phyloP scores from a whole-genome alignment of 2,888 invertebrate genomes.

The Lycia hirtaria region DNA sequence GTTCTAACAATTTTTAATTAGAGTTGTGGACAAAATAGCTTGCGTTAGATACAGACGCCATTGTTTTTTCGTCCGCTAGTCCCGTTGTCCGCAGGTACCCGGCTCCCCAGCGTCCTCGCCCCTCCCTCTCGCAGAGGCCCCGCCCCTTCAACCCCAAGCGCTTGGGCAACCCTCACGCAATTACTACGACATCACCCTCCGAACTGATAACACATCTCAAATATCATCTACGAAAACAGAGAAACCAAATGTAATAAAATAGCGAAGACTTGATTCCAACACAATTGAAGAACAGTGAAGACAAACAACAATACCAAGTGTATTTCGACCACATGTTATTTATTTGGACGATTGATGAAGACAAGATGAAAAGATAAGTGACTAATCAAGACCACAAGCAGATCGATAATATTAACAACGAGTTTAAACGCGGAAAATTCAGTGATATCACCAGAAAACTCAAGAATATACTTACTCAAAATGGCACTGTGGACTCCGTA shows the following conservation, averaged over 20 bases:
- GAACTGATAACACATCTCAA: constrained; percentile 29
- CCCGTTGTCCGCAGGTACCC: constrained; percentile 40
- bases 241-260: background rate
- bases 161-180: constrained; percentile 38
- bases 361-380: too few species aligned
- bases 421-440: too few species aligned
- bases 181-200: constrained; percentile 43
- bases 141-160: constrained; percentile 46
- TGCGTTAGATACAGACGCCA: constrained; percentile 33
- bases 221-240: background rate
- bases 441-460: too few species aligned
- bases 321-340: too few species aligned
- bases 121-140: constrained; percentile 31
- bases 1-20: background rate
- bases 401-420: too few species aligned
- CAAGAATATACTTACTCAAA: background rate
- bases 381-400: too few species aligned
- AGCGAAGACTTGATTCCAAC: background rate
- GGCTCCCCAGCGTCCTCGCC: constrained; percentile 13
- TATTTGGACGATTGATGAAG: too few species aligned
- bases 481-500: constrained; percentile 77
- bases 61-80: constrained; percentile 40
- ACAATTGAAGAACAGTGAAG: constrained; percentile 3
- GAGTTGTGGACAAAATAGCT: constrained; percentile 10
- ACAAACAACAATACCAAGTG: too few species aligned